A percentile compares a stretch with the other conserved stretches of the same genome.
These are phyloP conservation scores for Meiosimyza platycephala DNA, from an alignment of 2,888 invertebrate species.

Conservation along the genomic window DNA sequence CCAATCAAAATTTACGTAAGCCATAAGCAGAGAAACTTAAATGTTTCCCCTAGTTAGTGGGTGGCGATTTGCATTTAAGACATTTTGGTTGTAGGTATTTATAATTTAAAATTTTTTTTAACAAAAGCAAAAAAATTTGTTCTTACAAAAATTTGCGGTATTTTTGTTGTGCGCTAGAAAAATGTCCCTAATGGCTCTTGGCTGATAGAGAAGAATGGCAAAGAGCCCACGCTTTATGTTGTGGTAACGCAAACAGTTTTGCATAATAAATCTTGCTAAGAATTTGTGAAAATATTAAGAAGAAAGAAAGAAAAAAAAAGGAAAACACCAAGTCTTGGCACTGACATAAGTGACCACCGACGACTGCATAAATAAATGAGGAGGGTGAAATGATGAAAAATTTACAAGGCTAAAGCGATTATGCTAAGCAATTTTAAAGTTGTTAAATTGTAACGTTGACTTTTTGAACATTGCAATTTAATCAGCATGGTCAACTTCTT, in stretches of 20 bases:
- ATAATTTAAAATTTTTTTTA: conserved; percentile 20
- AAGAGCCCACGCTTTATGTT: not conserved
- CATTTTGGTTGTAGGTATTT: conserved; percentile 1
- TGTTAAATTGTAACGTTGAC: not conserved
- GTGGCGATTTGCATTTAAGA: too few relatives aligned
- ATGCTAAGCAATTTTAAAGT: not conserved
- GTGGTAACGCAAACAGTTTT: conserved; percentile 19
- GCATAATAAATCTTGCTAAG: conserved; percentile 28
- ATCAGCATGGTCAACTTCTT: too few relatives aligned
- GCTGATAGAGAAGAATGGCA: not conserved
- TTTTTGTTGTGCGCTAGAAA: not conserved
- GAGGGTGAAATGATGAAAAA: not conserved
- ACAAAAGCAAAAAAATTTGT: conserved; percentile 1
- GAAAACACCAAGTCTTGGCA: too few relatives aligned
- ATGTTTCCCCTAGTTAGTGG: too few relatives aligned
- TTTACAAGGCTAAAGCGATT: conserved; percentile 7
- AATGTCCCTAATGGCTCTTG: conserved; percentile 22
- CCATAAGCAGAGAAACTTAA: too few relatives aligned
- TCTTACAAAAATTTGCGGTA: not conserved
- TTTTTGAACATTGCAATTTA: not conserved
- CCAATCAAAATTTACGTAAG: too few relatives aligned
- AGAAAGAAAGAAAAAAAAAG: too few relatives aligned
- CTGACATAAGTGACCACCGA: too few relatives aligned
- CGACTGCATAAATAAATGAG: too few relatives aligned
- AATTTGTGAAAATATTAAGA: too few relatives aligned